Percentiles rank a stretch among this genome's conserved stretches.
These are phyloP conservation scores for Pachyuromys duprasi DNA, from an alignment of 2,797 vertebrate genomes.

Conservation along the genomic window DNA sequence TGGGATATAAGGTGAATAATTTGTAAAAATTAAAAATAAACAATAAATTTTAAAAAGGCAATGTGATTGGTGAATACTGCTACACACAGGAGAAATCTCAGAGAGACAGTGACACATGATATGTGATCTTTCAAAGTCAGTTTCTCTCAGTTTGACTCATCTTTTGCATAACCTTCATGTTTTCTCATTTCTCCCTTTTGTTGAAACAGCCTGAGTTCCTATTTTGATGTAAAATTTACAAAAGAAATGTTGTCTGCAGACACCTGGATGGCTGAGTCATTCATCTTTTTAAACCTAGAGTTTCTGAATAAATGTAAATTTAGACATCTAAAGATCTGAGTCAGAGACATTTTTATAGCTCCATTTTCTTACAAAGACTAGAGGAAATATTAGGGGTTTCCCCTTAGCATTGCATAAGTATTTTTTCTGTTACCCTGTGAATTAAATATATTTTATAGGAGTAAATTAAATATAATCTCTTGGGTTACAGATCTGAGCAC, in stretches of 20 bases:
- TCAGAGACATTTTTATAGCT: constrained; percentile 73
- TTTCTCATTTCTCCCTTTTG: constrained; percentile 46
- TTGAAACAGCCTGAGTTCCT: constrained; percentile 68
- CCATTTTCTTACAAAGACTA: constrained; percentile 75
- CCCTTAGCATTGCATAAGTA: constrained; percentile 66
- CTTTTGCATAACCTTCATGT: background rate
- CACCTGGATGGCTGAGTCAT: constrained; percentile 52
- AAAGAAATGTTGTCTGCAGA: constrained; percentile 59
- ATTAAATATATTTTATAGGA: background rate
- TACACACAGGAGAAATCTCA: background rate
- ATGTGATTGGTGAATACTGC: background rate
- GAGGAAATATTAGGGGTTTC: constrained; percentile 83
- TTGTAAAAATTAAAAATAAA: no score
- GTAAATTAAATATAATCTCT: background rate
- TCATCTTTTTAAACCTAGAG: constrained; percentile 75
- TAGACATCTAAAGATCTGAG: constrained; percentile 7
- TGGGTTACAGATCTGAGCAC: background rate
- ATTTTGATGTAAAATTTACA: constrained; percentile 62
- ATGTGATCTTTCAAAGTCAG: constrained; percentile 1
- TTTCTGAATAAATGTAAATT: constrained; percentile 69
- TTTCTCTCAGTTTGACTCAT: constrained; percentile 57
- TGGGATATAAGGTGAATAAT: no score
- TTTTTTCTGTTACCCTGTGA: background rate
- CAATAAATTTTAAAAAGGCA: background rate
- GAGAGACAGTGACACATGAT: background rate